Evolutionary conservation across 2,888 invertebrate species (phyloP), one percentile per base, ranked within the genome.

Genomic region (Cylindroiulus punctatus): DNA sequence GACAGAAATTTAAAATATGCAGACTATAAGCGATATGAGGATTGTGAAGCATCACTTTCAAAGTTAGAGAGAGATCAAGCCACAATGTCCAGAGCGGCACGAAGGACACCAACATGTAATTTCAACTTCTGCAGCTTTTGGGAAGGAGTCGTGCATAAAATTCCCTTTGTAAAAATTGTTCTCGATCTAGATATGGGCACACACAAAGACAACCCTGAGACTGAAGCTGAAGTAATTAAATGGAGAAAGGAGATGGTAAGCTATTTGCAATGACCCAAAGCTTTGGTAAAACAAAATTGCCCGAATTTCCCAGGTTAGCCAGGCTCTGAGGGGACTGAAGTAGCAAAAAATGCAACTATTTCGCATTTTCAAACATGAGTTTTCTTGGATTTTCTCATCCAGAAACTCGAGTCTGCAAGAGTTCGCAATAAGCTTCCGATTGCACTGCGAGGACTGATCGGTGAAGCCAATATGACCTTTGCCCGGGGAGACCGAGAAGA

Each of bases 381-480:
- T n/a, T n/a, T 40, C 1, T 82, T n/a, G n/a, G n/a, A 30, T 82
- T 19, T 12, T 7, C 32, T 82, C n/a, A 4, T 82, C 22, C n/a
- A n/a, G n/a, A n/a, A 83, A 22, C n/a, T 22, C 8, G 26, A 10
- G 10, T 57, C 17, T 42, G 83, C 87, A 84, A 85, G 87, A 83
- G 87, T 81, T 42, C 87, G 87, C 84, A 88, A 86, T 81, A 85
- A 87, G 85, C 88, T 92, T 52, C 91, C 91, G 0, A 90, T 89
- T 87, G 89, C 90, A 83, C 91, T 96, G 12, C 93, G 94, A 89
- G 97, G 97, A 30, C 92, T 98, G 22, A 97, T 98, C 96, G 98
- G 98, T n/a, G 96, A 98, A 92, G 98, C 98, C 0, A 97, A 98
- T 92, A 92, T 98, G 82, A 93, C 95, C 85, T 96, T 94, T 92